Evolutionary conservation across 2,888 invertebrate genomes (phyloP).

Genomic region (Crioceris asparagi): DNA sequence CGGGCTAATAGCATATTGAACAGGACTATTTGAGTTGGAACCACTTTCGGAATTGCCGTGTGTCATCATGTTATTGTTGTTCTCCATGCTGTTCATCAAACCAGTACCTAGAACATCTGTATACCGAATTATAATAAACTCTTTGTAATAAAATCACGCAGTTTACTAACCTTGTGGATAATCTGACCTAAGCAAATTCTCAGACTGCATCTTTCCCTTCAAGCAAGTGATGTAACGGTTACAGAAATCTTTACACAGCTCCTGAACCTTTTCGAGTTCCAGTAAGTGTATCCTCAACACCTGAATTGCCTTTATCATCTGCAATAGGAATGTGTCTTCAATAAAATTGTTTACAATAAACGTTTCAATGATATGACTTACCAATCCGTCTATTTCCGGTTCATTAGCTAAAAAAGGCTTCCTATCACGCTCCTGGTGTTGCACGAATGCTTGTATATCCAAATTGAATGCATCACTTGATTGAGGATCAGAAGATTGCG

Average conservation of each 20-base stretch:
- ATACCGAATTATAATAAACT: slow-evolving; percentile 4
- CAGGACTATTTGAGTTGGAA: slow-evolving; percentile 41
- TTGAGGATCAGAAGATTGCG: slow-evolving; percentile 75
- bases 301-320: slow-evolving; percentile 84
- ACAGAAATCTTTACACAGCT: slow-evolving; percentile 90
- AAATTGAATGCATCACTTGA: slow-evolving; percentile 76
- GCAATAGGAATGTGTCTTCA: slow-evolving; percentile 13
- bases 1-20: slow-evolving; percentile 38
- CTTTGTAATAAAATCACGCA: background rate
- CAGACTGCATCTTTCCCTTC: slow-evolving; percentile 84
- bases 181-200: slow-evolving; percentile 71
- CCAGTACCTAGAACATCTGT: slow-evolving; percentile 39
- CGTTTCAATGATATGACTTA: slow-evolving; percentile 36
- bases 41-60: slow-evolving; percentile 38
- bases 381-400: slow-evolving; percentile 90
- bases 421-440: slow-evolving; percentile 77
- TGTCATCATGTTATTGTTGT: slow-evolving; percentile 39
- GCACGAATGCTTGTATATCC: slow-evolving; percentile 80
- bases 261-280: slow-evolving; percentile 89
- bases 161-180: slow-evolving; percentile 49
- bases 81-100: slow-evolving; percentile 35
- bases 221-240: slow-evolving; percentile 84
- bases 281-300: slow-evolving; percentile 84
- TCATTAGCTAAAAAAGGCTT: slow-evolving; percentile 81
- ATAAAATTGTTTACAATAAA: background rate